These are phyloP conservation scores for Chelidonichthys spinosus DNA, from an alignment of 2,797 vertebrate genomes.

Conservation along the genomic window DNA sequence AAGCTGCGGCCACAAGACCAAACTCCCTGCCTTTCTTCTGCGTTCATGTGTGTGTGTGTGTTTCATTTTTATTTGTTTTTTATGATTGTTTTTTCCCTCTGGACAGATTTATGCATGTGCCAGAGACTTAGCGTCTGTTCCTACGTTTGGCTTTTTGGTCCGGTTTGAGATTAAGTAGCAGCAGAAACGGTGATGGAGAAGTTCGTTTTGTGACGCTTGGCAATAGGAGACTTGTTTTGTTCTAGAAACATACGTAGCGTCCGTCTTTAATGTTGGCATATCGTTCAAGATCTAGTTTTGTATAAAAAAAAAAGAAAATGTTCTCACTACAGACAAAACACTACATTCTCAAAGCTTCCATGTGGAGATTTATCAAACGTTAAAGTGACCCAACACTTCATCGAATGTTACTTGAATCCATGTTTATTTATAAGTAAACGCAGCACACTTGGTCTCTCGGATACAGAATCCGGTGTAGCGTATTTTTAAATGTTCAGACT, in stretches of 20 bases:
- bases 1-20: constrained; percentile 59
- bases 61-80: constrained; percentile 26
- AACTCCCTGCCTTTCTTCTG: constrained; percentile 56
- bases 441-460: constrained; percentile 44
- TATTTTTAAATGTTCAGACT: constrained; percentile 43
- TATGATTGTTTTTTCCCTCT: neutral
- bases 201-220: neutral
- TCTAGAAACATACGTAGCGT: constrained; percentile 30
- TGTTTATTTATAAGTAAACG: constrained; percentile 72
- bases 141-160: constrained; percentile 17
- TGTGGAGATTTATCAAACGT: constrained; percentile 17
- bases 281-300: constrained; percentile 31
- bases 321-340: constrained; percentile 31
- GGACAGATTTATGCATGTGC: constrained; percentile 36
- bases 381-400: constrained; percentile 7
- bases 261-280: constrained; percentile 12
- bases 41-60: neutral
- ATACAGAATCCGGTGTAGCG: neutral
- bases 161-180: constrained; percentile 22
- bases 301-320: neutral
- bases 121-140: constrained; percentile 13
- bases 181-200: constrained; percentile 13
- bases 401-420: constrained; percentile 80
- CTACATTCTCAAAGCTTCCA: constrained; percentile 50
- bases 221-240: constrained; percentile 27